These are phyloP conservation scores for Muscina levida DNA, from an alignment of 2,888 invertebrate genomes.

Conservation along the genomic window DNA sequence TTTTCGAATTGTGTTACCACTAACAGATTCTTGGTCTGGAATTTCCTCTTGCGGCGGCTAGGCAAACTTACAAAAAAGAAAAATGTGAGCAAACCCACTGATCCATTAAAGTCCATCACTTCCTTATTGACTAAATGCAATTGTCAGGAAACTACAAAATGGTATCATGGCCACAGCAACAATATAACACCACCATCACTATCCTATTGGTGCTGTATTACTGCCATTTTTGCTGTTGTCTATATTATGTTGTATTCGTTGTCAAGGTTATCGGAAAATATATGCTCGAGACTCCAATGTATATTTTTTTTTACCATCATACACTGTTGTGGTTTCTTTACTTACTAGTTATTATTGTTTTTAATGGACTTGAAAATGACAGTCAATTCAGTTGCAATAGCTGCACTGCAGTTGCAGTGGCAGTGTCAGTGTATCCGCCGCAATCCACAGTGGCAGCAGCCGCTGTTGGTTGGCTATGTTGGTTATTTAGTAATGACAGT, in stretches of 20 bases:
- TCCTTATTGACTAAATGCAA: constrained; percentile 16
- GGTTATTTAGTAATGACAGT: constrained; percentile 22
- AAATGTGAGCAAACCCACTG: constrained; percentile 14
- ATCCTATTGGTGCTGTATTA: constrained; percentile 32
- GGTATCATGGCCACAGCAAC: background rate
- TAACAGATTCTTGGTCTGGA: background rate
- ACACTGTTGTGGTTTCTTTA: constrained; percentile 57
- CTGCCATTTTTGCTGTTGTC: constrained; percentile 30
- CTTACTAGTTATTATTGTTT: constrained; percentile 61
- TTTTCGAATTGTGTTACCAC: no score
- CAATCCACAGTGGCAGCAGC: background rate
- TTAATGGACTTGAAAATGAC: constrained; percentile 59
- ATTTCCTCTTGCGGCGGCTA: constrained; percentile 16
- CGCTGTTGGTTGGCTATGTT: background rate
- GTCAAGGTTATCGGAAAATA: constrained; percentile 60
- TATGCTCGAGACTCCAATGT: background rate
- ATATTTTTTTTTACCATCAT: constrained; percentile 43
- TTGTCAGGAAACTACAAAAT: constrained; percentile 15
- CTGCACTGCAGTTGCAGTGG: constrained; percentile 11
- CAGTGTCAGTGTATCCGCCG: constrained; percentile 32
- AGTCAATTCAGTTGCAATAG: constrained; percentile 20
- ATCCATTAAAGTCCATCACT: constrained; percentile 31
- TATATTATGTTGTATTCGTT: constrained; percentile 42
- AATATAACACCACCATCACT: background rate
- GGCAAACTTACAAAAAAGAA: constrained; percentile 2